Percentiles rank a stretch among this genome's conserved stretches.
Conservation (phyloP, 2,797 vertebrate species). For the Aeoliscus strigatus region DNA sequence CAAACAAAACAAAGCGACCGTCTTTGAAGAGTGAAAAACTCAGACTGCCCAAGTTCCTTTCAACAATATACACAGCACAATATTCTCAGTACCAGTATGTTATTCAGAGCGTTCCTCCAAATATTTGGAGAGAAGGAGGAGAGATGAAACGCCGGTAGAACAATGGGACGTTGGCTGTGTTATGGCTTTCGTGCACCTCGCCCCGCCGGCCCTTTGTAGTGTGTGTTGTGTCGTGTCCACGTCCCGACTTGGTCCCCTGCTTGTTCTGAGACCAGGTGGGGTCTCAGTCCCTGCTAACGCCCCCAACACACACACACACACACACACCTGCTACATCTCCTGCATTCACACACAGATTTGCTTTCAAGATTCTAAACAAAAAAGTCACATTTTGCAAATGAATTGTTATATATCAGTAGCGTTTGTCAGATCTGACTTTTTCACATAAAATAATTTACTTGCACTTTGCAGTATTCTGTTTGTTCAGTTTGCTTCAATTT, state of each 20-base stretch:
- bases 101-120: constrained; percentile 77
- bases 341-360: constrained; percentile 28
- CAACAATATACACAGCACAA: constrained; percentile 79
- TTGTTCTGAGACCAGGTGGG: constrained; percentile 71
- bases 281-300: constrained; percentile 27
- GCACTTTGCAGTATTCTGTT: constrained; percentile 37
- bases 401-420: neutral
- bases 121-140: constrained; percentile 81
- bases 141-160: constrained; percentile 78
- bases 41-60: constrained; percentile 76
- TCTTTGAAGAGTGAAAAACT: constrained; percentile 76
- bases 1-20: constrained; percentile 74
- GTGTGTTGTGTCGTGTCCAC: constrained; percentile 59
- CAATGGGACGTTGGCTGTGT: constrained; percentile 75
- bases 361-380: constrained; percentile 20
- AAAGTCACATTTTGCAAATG: constrained; percentile 2
- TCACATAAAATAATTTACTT: constrained; percentile 11
- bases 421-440: constrained; percentile 13
- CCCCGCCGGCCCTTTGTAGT: constrained; percentile 75
- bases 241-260: constrained; percentile 56
- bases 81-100: constrained; percentile 77
- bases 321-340: constrained; percentile 54
- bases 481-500: constrained; percentile 33
- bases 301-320: constrained; percentile 7
- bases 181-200: constrained; percentile 73